Conservation (phyloP, 2,797 vertebrate genomes). For the Yasuhikotakia modesta region DNA sequence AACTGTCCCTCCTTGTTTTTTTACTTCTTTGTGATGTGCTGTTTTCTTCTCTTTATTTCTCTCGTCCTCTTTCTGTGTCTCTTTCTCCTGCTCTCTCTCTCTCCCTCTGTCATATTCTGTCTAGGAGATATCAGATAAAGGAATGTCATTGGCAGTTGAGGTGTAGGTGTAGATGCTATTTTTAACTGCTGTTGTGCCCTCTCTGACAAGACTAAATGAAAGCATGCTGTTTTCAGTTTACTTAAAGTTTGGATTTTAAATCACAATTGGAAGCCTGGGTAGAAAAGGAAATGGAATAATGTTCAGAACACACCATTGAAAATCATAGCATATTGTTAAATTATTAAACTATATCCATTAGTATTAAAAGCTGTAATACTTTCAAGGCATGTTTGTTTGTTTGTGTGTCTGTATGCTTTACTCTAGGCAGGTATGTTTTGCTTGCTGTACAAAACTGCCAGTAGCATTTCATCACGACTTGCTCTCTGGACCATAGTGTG, state of each 20-base stretch:
- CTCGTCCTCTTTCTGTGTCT: conserved; percentile 31
- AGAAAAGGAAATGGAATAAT: background rate
- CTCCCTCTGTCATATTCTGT: conserved; percentile 34
- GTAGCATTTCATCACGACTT: background rate
- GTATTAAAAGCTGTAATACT: background rate
- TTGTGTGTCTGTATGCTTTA: background rate
- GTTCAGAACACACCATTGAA: background rate
- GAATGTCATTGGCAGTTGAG: conserved; percentile 1
- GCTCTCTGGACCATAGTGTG: background rate
- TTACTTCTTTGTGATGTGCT: background rate
- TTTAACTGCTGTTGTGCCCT: conserved; percentile 8
- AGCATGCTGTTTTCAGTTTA: background rate
- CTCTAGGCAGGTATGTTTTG: background rate
- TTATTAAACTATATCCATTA: background rate
- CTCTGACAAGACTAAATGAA: background rate
- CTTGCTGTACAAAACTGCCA: background rate
- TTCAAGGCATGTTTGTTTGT: background rate
- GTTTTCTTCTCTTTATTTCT: background rate
- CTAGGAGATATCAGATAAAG: conserved; percentile 21
- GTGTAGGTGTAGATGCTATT: conserved; percentile 9
- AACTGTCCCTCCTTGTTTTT: background rate
- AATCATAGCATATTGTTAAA: background rate
- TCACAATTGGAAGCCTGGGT: background rate
- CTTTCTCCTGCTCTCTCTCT: background rate
- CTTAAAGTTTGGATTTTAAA: conserved; percentile 15